Evolutionary conservation across 2,797 vertebrate genomes (phyloP).

Genomic region (Sebastes paucispinis): DNA sequence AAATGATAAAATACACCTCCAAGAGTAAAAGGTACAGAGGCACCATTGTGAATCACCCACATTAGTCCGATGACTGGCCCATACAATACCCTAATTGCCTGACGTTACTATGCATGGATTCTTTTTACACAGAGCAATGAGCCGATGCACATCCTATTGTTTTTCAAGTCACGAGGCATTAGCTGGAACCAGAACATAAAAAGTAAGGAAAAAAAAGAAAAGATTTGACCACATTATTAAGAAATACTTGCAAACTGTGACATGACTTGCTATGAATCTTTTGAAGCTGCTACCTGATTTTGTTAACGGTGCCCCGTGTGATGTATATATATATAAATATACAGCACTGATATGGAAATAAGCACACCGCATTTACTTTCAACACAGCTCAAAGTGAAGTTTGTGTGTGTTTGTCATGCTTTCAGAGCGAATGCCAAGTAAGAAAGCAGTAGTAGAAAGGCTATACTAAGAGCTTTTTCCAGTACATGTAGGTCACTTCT

Average conservation of each 20-base stretch:
- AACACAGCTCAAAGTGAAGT: constrained; percentile 47
- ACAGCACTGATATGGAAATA: constrained; percentile 51
- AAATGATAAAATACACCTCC: constrained; percentile 66
- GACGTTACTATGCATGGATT: constrained; percentile 38
- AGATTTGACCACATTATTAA: constrained; percentile 29
- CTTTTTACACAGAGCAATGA: constrained; percentile 45
- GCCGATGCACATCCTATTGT: constrained; percentile 15
- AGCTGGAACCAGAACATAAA: background rate
- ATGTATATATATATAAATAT: constrained; percentile 23
- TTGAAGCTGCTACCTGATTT: constrained; percentile 34
- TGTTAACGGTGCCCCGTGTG: constrained; percentile 21
- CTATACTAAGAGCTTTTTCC: constrained; percentile 51
- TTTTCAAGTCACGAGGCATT: constrained; percentile 47
- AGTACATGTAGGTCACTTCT: constrained; percentile 77
- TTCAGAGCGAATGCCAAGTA: constrained; percentile 34
- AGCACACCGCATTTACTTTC: constrained; percentile 28
- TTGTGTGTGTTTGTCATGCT: constrained; percentile 48
- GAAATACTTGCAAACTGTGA: constrained; percentile 7
- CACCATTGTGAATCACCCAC: constrained; percentile 60
- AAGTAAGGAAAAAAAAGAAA: background rate
- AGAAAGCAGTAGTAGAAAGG: constrained; percentile 40
- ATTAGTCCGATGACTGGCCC: constrained; percentile 65
- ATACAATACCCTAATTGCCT: constrained; percentile 68
- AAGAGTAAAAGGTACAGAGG: constrained; percentile 59
- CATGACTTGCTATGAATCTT: background rate